Conservation (phyloP, 2,797 vertebrate species). For the Lutjanus argentimaculatus region DNA sequence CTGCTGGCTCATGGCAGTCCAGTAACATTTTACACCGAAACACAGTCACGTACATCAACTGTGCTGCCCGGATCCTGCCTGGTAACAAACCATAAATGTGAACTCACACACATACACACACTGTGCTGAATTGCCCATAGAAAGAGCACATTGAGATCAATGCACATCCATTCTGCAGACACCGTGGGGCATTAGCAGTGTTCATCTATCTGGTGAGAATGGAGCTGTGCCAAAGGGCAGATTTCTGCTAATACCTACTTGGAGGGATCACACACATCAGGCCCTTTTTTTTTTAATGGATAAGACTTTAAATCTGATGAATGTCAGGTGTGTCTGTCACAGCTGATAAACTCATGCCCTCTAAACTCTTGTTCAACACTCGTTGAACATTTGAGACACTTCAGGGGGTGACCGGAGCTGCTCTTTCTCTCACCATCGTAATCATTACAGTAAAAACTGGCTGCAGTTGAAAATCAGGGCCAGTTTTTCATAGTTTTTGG, state of each 20-base stretch:
- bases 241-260: conserved; percentile 63
- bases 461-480: conserved; percentile 16
- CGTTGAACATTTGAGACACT: conserved; percentile 21
- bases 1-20: conserved; percentile 43
- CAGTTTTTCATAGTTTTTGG: neutral
- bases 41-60: conserved; percentile 58
- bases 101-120: conserved; percentile 16
- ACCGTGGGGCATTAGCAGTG: conserved; percentile 49
- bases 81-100: conserved; percentile 61
- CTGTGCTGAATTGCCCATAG: conserved; percentile 33
- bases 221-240: conserved; percentile 64
- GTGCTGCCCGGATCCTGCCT: conserved; percentile 29
- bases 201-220: conserved; percentile 62
- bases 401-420: neutral
- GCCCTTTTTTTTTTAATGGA: conserved; percentile 45
- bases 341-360: conserved; percentile 53
- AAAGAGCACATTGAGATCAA: conserved; percentile 61
- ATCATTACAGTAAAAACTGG: conserved; percentile 9
- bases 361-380: conserved; percentile 35
- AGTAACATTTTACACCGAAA: conserved; percentile 59
- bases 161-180: conserved; percentile 67
- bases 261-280: conserved; percentile 51
- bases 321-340: conserved; percentile 47
- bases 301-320: conserved; percentile 55
- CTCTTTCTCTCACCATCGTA: conserved; percentile 4